Evolutionary conservation across 2,888 invertebrate species (phyloP), one percentile per base, ranked within the genome.

Genomic region (Hanleya hanleyi): DNA sequence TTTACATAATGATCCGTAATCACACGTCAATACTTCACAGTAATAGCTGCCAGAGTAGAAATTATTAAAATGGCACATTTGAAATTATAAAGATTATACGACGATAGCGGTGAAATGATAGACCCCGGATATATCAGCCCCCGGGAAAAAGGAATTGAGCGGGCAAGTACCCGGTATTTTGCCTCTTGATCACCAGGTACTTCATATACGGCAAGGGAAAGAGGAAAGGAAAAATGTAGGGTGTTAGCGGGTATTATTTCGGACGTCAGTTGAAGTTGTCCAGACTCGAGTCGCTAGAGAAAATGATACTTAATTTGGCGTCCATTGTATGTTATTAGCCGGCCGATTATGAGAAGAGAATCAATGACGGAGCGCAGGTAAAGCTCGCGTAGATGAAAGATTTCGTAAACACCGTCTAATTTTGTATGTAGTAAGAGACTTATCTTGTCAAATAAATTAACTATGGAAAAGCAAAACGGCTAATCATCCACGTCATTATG

Each of bases 391-490:
- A 57, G 71, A 77, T 77, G 77, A 77, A 77, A 75, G 75, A 77
- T 77, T 71, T 73, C 69, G 77, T 77, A 77, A 77, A 73, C 71
- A 71, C 69, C 32, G 64, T 67, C 78, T 79, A 75, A 78, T 82
- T 80, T 32, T 32, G 29, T 29, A 57, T 57, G 29, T 57, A 57
- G 57, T 29, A 32, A 57, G 57, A 29, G 57, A 57, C 57, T 57
- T 74, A 74, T 77, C 80, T 79, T 83, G 85, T 85, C 83, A 84
- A 80, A 84, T 83, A 84, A 85, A 85, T 84, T 83, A 84, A 83
- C 81, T 77, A 77, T 80, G 77, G 77, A 79, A 79, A 72, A 76
- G 77, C 77, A 80, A 78, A 81, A 76, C 78, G 74, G 77, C 82
- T 84, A 83, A 85, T 84, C 85, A 84, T 73, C 72, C 49, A 57